Conservation (phyloP, 1,140 invertebrate species). For the Pseudachorutes palmiensis region DNA sequence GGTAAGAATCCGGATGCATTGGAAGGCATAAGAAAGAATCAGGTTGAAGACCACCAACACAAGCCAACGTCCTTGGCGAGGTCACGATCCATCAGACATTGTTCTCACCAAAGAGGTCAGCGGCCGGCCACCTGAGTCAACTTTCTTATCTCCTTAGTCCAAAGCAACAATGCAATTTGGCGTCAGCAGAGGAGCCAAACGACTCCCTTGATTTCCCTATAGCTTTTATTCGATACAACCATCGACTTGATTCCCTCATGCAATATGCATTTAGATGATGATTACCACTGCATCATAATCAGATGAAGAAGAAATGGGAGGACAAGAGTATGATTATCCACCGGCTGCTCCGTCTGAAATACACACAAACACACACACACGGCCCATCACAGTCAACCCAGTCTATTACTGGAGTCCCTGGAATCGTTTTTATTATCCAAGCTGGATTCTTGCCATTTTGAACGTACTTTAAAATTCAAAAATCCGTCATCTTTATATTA, state of each 20-base stretch:
- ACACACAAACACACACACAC: background rate
- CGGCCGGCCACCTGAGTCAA: conserved; percentile 27
- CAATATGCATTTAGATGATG: too few relatives aligned
- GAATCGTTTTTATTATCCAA: too few relatives aligned
- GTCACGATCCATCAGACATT: conserved; percentile 25
- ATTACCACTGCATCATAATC: too few relatives aligned
- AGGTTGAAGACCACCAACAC: background rate
- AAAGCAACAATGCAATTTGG: background rate
- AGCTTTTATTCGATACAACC: too few relatives aligned
- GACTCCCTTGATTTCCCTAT: background rate
- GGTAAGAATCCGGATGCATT: too few relatives aligned
- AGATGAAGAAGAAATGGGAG: too few relatives aligned
- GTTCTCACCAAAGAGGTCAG: conserved; percentile 25
- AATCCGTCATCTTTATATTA: conserved; percentile 5
- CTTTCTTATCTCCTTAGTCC: too few relatives aligned
- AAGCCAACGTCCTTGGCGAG: conserved; percentile 38
- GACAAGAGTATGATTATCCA: too few relatives aligned
- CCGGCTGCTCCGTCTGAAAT: too few relatives aligned
- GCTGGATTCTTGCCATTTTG: conserved; percentile 28
- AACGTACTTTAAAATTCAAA: conserved; percentile 17
- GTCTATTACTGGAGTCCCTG: too few relatives aligned
- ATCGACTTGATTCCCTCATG: too few relatives aligned
- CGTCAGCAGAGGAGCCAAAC: background rate
- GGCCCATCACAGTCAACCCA: background rate
- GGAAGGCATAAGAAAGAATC: background rate